Evolutionary conservation across 2,888 invertebrate genomes (phyloP).

Genomic region (Siphlonurus alternatus): DNA sequence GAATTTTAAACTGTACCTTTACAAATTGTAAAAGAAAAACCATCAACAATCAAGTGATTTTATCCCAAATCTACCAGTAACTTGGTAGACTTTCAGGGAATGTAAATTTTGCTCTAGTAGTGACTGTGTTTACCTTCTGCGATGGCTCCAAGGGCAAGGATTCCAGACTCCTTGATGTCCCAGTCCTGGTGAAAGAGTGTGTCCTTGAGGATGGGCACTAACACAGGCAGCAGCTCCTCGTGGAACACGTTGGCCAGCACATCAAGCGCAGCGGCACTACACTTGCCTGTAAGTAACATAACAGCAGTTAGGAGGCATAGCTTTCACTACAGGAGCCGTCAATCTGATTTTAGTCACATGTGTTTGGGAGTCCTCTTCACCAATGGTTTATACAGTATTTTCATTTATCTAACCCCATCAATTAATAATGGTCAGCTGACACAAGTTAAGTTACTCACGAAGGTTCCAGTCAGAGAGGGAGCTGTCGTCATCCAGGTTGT

Average conservation of each 20-base stretch:
- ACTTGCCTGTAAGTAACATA: constrained; percentile 55
- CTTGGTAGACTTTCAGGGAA: no score
- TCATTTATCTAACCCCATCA: no score
- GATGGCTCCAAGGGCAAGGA: constrained; percentile 81
- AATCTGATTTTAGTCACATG: no score
- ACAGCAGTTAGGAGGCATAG: background rate
- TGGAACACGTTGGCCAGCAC: constrained; percentile 93
- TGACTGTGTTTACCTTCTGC: constrained; percentile 42
- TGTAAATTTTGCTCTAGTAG: no score
- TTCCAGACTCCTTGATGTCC: constrained; percentile 92
- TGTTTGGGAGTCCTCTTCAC: no score
- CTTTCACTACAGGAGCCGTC: no score
- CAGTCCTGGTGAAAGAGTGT: constrained; percentile 90
- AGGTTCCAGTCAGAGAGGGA: constrained; percentile 95
- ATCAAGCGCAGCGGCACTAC: constrained; percentile 95
- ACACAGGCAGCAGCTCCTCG: constrained; percentile 81
- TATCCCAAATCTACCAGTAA: no score
- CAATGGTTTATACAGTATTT: no score
- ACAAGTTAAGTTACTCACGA: constrained; percentile 30
- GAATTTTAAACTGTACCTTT: background rate
- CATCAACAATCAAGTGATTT: no score
- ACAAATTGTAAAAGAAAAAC: background rate
- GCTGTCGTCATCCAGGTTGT: constrained; percentile 73
- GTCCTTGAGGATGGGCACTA: constrained; percentile 92
- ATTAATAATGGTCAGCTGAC: no score